Base-by-base conservation (phyloP, 2,113 vertebrate genomes). In the Thymallus thymallus region DNA sequence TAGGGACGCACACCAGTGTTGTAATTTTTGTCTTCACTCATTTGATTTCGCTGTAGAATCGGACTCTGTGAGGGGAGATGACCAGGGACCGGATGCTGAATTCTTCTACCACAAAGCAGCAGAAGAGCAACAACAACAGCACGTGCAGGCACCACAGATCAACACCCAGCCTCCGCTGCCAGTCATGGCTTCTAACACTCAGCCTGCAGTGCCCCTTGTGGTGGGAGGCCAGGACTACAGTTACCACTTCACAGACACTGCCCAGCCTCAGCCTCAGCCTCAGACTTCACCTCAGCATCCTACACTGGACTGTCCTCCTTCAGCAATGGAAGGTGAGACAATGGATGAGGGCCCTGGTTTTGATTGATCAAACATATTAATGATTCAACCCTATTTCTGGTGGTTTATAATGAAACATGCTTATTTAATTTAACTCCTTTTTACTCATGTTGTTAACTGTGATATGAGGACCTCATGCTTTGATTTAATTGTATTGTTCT, bases 231-330 rank as follows among this genome's bases (percentile, higher is more conserved):
- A 87, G 71, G 75, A 76, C 68, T 68, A 73, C 72, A 77, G 67
- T 80, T 77, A 74, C 83, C 77, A 82, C 77, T 80, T 85, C 84
- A 79, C 56, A 74, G 72, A 87, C 72, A 76, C 73, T 65, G 24
- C 67, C 46, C 74, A 76, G 67, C 75, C 6, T 16, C 26, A 5
- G 4, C 13, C 18, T 35, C 14, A 32, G 20, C 65, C 63, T 72
- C 75, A 78, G 1, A 62, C 56, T 20, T 56, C 67, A 22, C 1
- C 18, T 3, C 74, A 74, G 71, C 72, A 80, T 77, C 83, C 73
- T 78, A 63, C 73, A 65, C 55, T 20, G 32, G 60, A 72, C 61
- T 35, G 70, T 69, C 22, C 46, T 23, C 45, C 80, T 32, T 66
- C 82, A 69, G 69, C 69, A 69, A 74, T 67, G 60, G 71, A 77